Conservation (phyloP, 1,140 invertebrate species). For the Drosophila equinoxialis region DNA sequence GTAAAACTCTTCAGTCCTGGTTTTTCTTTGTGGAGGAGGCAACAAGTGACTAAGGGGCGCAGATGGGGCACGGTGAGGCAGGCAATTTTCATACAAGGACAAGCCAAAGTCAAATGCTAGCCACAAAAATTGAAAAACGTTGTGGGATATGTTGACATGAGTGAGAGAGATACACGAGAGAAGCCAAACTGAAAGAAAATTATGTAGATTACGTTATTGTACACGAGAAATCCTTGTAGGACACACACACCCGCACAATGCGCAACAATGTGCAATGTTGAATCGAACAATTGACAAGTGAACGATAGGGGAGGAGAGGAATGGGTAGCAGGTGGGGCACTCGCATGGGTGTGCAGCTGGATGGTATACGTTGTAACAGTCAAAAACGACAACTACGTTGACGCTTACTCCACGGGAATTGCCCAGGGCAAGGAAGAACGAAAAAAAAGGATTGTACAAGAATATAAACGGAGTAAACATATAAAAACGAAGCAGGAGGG, state of each 20-base stretch:
- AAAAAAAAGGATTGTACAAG: conserved; percentile 4
- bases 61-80: neutral
- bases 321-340: conserved; percentile 6
- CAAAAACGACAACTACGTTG: conserved; percentile 75
- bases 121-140: conserved; percentile 61
- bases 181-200: conserved; percentile 76
- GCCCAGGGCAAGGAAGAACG: conserved; percentile 31
- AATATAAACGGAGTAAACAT: conserved; percentile 55
- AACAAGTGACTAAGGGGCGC: conserved; percentile 56
- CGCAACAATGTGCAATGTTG: conserved; percentile 74
- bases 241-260: conserved; percentile 37
- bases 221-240: conserved; percentile 69
- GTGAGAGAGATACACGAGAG: conserved; percentile 59
- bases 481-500: conserved; percentile 57
- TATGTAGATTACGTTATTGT: conserved; percentile 81
- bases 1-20: conserved; percentile 3
- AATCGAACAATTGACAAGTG: conserved; percentile 74
- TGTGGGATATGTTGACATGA: conserved; percentile 75
- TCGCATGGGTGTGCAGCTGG: neutral
- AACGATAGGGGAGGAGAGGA: conserved; percentile 23
- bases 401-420: conserved; percentile 71
- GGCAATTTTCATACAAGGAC: conserved; percentile 48
- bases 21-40: conserved; percentile 32
- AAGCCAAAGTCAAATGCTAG: conserved; percentile 66
- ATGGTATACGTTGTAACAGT: conserved; percentile 58